phyloP scores from a whole-genome alignment of 2,888 invertebrate genomes.

The Cerceris rybyensis region DNA sequence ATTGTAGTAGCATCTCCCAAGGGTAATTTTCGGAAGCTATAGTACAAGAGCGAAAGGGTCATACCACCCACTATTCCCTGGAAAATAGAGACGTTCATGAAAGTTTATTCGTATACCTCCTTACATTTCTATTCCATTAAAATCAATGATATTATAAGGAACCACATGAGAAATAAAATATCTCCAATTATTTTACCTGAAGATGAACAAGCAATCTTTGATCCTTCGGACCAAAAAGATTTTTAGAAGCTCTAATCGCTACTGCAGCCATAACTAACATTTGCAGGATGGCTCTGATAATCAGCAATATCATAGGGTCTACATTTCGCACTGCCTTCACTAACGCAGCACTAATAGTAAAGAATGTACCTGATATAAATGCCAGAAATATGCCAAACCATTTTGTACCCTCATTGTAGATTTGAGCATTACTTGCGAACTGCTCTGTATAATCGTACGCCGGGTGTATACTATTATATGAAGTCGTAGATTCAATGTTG shows the following conservation, averaged over 20 bases:
- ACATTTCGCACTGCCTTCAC: slow-evolving; percentile 81
- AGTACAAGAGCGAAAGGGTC: slow-evolving; percentile 81
- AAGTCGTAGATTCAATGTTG: slow-evolving; percentile 73
- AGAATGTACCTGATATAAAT: slow-evolving; percentile 82
- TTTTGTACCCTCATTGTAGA: slow-evolving; percentile 76
- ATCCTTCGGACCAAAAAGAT: slow-evolving; percentile 79
- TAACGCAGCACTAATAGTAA: slow-evolving; percentile 81
- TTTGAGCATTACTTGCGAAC: slow-evolving; percentile 75
- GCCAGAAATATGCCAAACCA: slow-evolving; percentile 81
- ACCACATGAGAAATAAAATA: not conserved
- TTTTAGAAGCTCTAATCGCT: slow-evolving; percentile 74
- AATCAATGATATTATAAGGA: not conserved
- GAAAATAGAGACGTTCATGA: slow-evolving; percentile 15
- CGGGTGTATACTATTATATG: slow-evolving; percentile 78
- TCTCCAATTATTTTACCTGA: slow-evolving; percentile 71
- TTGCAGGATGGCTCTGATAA: slow-evolving; percentile 80
- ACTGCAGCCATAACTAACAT: slow-evolving; percentile 77
- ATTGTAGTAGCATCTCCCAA: slow-evolving; percentile 83
- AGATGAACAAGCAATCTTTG: slow-evolving; percentile 78
- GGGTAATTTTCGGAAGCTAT: slow-evolving; percentile 82
- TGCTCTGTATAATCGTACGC: slow-evolving; percentile 76
- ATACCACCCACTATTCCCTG: slow-evolving; percentile 82
- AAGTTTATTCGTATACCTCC: not conserved
- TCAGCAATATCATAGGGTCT: slow-evolving; percentile 82
- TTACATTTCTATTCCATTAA: no score